Evolutionary conservation across 2,888 invertebrate species (phyloP).

Genomic region (Iselma pallidipennis): DNA sequence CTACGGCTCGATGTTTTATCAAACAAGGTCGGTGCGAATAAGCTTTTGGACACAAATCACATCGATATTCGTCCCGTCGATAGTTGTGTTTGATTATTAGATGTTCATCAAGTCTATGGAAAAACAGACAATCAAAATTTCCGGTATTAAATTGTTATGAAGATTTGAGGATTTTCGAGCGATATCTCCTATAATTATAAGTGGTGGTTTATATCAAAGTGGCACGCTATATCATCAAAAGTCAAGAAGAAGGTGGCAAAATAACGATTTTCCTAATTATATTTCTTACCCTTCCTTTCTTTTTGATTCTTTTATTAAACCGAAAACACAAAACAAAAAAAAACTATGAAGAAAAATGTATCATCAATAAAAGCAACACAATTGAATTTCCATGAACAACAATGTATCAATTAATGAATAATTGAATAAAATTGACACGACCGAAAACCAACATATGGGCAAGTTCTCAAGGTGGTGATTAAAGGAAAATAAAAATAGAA

Average conservation of each 20-base stretch:
- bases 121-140: background rate
- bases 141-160: background rate
- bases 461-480: slow-evolving; percentile 15
- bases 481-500: too few relatives aligned
- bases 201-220: background rate
- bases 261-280: slow-evolving; percentile 1
- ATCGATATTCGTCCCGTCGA: slow-evolving; percentile 76
- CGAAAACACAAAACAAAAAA: background rate
- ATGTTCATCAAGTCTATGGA: slow-evolving; percentile 77
- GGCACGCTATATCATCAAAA: slow-evolving; percentile 7
- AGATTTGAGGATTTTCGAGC: background rate
- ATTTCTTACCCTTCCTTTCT: background rate
- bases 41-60: slow-evolving; percentile 81
- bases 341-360: slow-evolving; percentile 9
- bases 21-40: slow-evolving; percentile 82
- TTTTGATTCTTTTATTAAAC: background rate
- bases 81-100: slow-evolving; percentile 78
- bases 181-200: background rate
- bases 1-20: slow-evolving; percentile 79
- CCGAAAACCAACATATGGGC: slow-evolving; percentile 8
- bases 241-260: background rate
- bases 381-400: background rate
- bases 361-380: slow-evolving; percentile 17
- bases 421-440: slow-evolving; percentile 12
- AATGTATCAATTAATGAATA: slow-evolving; percentile 20